Conservation (phyloP, 2,113 vertebrate genomes). For the Platichthys stellatus region DNA sequence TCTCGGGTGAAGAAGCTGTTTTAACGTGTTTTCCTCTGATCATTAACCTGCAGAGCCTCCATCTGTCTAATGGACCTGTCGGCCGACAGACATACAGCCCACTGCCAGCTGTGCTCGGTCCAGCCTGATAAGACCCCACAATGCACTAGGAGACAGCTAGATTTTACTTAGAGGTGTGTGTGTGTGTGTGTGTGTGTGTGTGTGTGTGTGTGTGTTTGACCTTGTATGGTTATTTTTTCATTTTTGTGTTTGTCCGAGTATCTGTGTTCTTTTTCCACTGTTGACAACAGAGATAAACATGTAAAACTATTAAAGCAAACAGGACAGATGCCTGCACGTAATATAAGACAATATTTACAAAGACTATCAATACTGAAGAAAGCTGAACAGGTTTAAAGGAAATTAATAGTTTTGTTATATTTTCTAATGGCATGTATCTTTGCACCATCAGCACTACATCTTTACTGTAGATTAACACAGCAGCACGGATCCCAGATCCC, state of each 20-base stretch:
- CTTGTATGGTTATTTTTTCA: conserved; percentile 66
- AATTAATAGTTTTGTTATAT: too few relatives aligned
- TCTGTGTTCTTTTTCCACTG: conserved; percentile 67
- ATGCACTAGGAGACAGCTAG: conserved; percentile 7
- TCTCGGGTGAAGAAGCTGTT: conserved; percentile 8
- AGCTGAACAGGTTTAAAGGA: neutral
- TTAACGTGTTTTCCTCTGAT: conserved; percentile 42
- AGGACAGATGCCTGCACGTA: conserved; percentile 30
- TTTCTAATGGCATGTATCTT: conserved; percentile 5
- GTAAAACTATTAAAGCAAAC: conserved; percentile 58
- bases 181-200: neutral
- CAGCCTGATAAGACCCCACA: conserved; percentile 48
- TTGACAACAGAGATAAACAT: conserved; percentile 69
- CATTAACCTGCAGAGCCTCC: conserved; percentile 68
- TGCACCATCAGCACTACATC: conserved; percentile 31
- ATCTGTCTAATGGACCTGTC: conserved; percentile 76
- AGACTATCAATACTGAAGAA: conserved; percentile 29
- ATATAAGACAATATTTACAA: conserved; percentile 19
- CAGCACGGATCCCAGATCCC: conserved; percentile 25
- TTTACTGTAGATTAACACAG: conserved; percentile 12
- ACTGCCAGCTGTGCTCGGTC: conserved; percentile 68
- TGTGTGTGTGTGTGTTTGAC: conserved; percentile 19
- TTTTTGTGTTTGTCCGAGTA: conserved; percentile 51
- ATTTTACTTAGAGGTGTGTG: conserved; percentile 8
- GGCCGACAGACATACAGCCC: conserved; percentile 62